Conservation (phyloP, 2,888 invertebrate species). For the Oligia fasciuncula region DNA sequence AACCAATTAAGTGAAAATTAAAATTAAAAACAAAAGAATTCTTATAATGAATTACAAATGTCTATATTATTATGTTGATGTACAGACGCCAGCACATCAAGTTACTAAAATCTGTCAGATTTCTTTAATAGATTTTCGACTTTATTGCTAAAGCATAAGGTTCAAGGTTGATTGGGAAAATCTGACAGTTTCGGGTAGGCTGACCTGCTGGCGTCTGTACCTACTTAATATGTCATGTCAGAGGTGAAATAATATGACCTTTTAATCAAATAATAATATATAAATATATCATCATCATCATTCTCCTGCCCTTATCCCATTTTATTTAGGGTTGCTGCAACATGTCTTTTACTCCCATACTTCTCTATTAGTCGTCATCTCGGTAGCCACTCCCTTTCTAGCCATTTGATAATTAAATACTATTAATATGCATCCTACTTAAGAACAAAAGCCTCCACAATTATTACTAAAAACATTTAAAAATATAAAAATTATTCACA, state of each 20-base stretch:
- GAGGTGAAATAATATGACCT: not conserved
- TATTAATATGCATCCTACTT: not conserved
- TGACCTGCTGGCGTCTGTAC: too few species aligned
- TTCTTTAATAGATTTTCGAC: too few species aligned
- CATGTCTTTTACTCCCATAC: not conserved
- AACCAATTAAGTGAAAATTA: too few species aligned
- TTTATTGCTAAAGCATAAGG: too few species aligned
- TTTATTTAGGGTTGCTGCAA: not conserved
- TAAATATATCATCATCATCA: too few species aligned
- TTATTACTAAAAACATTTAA: not conserved
- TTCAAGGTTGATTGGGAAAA: too few species aligned
- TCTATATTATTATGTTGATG: conserved; percentile 22
- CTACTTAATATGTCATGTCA: not conserved
- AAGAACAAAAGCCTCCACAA: not conserved
- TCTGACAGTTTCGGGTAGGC: too few species aligned
- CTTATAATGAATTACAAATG: too few species aligned
- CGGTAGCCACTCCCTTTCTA: not conserved
- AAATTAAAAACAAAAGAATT: too few species aligned
- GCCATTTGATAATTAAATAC: not conserved
- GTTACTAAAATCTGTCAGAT: too few species aligned
- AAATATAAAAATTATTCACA: conserved; percentile 1
- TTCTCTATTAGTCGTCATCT: not conserved
- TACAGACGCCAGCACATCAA: too few species aligned
- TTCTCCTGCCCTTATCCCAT: not conserved
- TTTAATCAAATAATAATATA: not conserved